Conservation (phyloP, 2,797 vertebrate species). For the Ispidina lecontei region DNA sequence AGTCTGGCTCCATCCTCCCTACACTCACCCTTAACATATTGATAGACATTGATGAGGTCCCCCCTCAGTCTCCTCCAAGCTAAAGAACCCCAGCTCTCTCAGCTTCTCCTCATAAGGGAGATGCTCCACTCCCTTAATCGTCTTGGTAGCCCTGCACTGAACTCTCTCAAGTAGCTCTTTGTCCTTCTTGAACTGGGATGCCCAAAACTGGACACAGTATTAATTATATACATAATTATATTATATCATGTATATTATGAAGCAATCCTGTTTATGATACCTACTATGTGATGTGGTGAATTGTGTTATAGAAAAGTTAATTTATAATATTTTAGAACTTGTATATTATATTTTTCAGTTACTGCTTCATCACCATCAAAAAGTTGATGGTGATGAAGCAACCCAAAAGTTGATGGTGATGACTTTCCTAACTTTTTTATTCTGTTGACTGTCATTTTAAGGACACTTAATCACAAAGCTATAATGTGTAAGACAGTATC, state of each 20-base stretch:
- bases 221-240: too few relatives aligned
- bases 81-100: too few relatives aligned
- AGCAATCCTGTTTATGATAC: neutral
- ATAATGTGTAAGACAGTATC: neutral
- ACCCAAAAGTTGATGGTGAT: neutral
- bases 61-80: too few relatives aligned
- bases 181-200: too few relatives aligned
- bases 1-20: too few relatives aligned
- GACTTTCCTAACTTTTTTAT: neutral
- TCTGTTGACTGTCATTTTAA: neutral
- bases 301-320: neutral
- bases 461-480: neutral
- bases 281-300: neutral
- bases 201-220: too few relatives aligned
- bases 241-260: neutral
- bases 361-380: neutral
- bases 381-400: neutral
- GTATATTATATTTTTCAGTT: neutral
- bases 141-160: too few relatives aligned
- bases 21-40: too few relatives aligned
- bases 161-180: too few relatives aligned
- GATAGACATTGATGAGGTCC: too few relatives aligned
- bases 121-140: too few relatives aligned
- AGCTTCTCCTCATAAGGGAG: too few relatives aligned
- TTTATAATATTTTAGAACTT: neutral